Base-by-base conservation (phyloP, 2,888 invertebrate genomes). In the Dryobotodes eremita region DNA sequence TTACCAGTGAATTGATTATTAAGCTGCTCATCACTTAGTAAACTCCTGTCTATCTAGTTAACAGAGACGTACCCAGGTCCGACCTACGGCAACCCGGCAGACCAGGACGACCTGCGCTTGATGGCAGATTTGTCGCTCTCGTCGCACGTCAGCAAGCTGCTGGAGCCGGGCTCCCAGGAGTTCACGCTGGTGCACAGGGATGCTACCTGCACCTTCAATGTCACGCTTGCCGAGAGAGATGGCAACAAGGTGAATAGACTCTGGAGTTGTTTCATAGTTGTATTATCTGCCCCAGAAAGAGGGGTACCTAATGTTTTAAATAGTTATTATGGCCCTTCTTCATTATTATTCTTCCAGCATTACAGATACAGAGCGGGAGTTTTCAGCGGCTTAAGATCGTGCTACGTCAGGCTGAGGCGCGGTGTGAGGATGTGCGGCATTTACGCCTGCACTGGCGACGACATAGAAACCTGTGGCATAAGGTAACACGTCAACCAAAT, bases 281-380 rank as follows among this genome's bases (percentile, higher is more conserved):
- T 26, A 8, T 55, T 26, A 26, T 26, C 5, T 61, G 7, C 26
- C 59, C 26, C 26, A 59, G 3, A 59, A 26, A 2, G 59, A 26
- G 26, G 59, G 15, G 46, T 46, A 55, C 26, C 59, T 61, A 15
- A 42, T 8, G 64, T 64, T 36, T 13, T 64, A 31, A 7, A 31
- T 20, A 7, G 5, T 48, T 65, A 13, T 17, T 13, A 48, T 6
- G 42, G 59, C 26, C 26, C 23, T 23, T 3, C n/a, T 36, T 15
- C 4, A 13, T 48, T 36, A 8, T 15, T 59, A 36, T 57, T 59
- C 8, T 93, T 92, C 11, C 90, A 96, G 96, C 87, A 86, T 62
- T 97, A 97, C 87, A 91, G 91, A 69, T 97, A 97, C 85, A 95
- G 96, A 84, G 95, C 97, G 5, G 94, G 94, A 0, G 97, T 95